Evolutionary conservation across 2,888 invertebrate species (phyloP), one percentile per base, ranked within the genome.

Genomic region (Tyria jacobaeae): DNA sequence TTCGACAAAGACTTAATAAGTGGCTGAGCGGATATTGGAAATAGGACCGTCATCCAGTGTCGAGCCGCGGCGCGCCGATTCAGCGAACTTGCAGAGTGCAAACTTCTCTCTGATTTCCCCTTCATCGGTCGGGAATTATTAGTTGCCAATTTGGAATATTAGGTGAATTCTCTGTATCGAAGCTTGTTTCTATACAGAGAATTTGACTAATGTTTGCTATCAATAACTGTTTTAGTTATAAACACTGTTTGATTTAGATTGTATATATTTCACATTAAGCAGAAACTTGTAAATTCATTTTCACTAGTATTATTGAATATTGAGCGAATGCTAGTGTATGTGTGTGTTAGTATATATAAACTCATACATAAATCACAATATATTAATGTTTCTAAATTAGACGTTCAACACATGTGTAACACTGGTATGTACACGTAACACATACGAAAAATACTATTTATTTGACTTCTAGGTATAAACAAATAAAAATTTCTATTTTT

Each of bases 11-110:
- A 37, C 35, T 53, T 53, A 57, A 41, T 59, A 35, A 59, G 52
- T 59, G 53, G 37, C 35, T 48, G 53, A 47, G 37, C 59, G 59
- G 47, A 59, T 59, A 59, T 59, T 59, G 48, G 47, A 59, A 27
- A 53, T 53, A 37, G 37, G 44, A 34, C 58, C n/a, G 41, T 44
- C 17, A 51, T 41, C 24, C 14, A n/a, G 34, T 10, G 31, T 44
- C 35, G 35, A 56, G 48, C 24, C 6, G n/a, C 21, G n/a, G 24
- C 2, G 48, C 5, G 37, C n/a, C 21, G 41, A 24, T 27, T 52
- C 58, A 41, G 21, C 34, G 17, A 51, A 51, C 39, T 27, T 39
- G 39, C 37, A 37, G n/a, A 2, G 37, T 9, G 35, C 44, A 44
- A 34, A 21, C 44, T 44, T 21, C 27, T 25, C 53, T 37, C 2